These are phyloP conservation scores for Antennarius maculatus DNA, from an alignment of 2,797 vertebrate species.

Conservation along the genomic window DNA sequence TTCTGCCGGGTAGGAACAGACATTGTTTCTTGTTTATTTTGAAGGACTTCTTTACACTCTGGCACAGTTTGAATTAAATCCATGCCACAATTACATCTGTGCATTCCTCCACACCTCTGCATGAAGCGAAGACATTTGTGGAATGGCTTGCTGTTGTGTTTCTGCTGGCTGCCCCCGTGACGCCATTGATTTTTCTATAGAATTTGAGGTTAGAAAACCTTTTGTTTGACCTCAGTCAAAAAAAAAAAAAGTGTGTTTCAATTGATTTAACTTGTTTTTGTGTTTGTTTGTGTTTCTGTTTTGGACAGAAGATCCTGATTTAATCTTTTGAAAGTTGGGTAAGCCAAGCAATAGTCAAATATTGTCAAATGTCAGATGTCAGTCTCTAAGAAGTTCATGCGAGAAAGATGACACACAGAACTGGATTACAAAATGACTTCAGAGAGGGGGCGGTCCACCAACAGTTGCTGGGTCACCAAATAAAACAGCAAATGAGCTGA, in stretches of 20 bases:
- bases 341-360: too few species aligned
- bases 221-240: too few species aligned
- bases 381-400: constrained; percentile 36
- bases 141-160: not conserved
- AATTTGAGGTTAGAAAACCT: not conserved
- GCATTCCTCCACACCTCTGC: too few species aligned
- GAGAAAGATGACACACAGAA: constrained; percentile 37
- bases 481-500: constrained; percentile 61
- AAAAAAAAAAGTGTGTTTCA: too few species aligned
- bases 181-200: not conserved
- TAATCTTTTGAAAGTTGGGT: too few species aligned
- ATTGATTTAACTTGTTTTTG: too few species aligned
- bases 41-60: too few species aligned
- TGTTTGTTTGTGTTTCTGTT: too few species aligned
- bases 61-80: not conserved
- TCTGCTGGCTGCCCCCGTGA: not conserved
- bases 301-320: too few species aligned
- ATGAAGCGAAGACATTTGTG: not conserved
- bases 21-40: not conserved
- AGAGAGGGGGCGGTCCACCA: constrained; percentile 49
- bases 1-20: too few species aligned
- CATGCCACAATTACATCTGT: not conserved
- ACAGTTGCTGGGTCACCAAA: constrained; percentile 46
- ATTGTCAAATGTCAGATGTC: constrained; percentile 50
- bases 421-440: constrained; percentile 55